Evolutionary conservation across 1,140 invertebrate genomes (phyloP).

Genomic region (Arion vulgaris): DNA sequence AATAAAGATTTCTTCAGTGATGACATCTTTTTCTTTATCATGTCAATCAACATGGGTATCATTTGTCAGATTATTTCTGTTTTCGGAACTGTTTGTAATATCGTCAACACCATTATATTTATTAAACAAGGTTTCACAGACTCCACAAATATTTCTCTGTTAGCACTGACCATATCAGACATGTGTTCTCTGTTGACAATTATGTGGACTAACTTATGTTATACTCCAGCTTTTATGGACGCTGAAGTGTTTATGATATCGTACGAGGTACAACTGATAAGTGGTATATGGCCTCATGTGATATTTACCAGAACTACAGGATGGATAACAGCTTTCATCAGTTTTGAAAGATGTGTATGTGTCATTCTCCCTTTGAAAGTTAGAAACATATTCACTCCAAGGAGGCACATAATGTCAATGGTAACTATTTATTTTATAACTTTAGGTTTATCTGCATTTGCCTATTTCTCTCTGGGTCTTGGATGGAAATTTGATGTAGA

Average conservation of each 20-base stretch:
- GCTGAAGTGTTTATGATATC: not conserved
- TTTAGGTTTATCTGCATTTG: not conserved
- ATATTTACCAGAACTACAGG: not conserved
- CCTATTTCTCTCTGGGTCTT: not conserved
- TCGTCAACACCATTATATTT: not conserved
- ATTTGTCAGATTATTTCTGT: not conserved
- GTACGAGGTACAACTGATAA: not conserved
- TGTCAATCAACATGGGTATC: not conserved
- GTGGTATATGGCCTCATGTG: not conserved
- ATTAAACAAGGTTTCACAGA: not conserved
- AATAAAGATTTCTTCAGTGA: not conserved
- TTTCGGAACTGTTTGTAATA: not conserved
- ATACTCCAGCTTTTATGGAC: not conserved
- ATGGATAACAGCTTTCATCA: slow-evolving; percentile 17
- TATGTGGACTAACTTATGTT: not conserved
- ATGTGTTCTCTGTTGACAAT: not conserved
- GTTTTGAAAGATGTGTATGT: slow-evolving; percentile 2
- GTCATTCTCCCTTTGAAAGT: not conserved
- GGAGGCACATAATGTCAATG: not conserved
- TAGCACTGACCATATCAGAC: not conserved
- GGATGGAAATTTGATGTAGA: not conserved
- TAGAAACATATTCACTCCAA: not conserved
- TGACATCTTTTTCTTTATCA: not conserved
- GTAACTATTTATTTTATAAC: not conserved
- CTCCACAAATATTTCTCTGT: not conserved